These are phyloP conservation scores for Dipodomys spectabilis DNA, from an alignment of 2,113 vertebrate species.

Conservation along the genomic window DNA sequence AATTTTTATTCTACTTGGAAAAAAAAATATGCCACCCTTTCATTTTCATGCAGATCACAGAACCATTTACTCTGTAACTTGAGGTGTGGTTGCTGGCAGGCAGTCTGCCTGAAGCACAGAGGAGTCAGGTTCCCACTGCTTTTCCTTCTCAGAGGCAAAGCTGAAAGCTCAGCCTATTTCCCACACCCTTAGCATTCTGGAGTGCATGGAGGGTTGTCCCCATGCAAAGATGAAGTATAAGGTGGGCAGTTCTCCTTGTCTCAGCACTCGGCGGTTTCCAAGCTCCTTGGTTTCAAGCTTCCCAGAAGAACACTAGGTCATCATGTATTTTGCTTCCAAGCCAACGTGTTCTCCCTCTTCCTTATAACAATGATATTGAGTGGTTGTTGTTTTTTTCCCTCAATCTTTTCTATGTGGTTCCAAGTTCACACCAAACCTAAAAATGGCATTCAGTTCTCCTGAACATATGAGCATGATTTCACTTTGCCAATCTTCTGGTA, in stretches of 20 bases:
- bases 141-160: background rate
- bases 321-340: background rate
- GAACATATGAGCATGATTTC: background rate
- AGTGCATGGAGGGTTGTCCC: background rate
- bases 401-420: background rate
- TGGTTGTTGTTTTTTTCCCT: background rate
- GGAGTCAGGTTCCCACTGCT: background rate
- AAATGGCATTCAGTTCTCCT: background rate
- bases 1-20: constrained; percentile 60
- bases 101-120: background rate
- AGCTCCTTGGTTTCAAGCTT: background rate
- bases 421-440: background rate
- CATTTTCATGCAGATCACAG: constrained; percentile 38
- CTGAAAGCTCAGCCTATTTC: background rate
- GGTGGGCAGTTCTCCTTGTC: background rate
- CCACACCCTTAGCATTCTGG: background rate
- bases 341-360: background rate
- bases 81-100: background rate
- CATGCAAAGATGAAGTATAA: background rate
- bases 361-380: background rate
- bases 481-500: background rate
- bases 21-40: constrained; percentile 53
- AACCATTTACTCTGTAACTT: constrained; percentile 46
- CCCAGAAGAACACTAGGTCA: background rate
- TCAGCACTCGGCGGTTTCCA: background rate